Evolutionary conservation across 2,888 invertebrate genomes (phyloP), one percentile per base, ranked within the genome.

Genomic region (Cerastis rubricosa): DNA sequence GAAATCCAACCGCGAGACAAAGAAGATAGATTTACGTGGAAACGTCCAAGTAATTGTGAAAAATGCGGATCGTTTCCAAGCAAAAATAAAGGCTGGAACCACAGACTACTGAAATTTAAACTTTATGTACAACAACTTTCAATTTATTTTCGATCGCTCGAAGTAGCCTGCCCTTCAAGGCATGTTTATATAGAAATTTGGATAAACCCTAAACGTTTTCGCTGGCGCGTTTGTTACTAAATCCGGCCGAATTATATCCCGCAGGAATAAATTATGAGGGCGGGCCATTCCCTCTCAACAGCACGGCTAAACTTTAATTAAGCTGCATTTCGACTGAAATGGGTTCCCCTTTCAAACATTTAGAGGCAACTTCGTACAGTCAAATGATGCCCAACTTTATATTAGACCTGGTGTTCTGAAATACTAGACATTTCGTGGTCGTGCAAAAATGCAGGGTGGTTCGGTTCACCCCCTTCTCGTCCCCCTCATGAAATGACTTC

Each of bases 21-120:
- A 94, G 94, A 95, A 96, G 95, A 96, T 94, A 92, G 95, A 96
- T 96, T 95, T 95, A 94, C 93, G 94, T 90, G 93, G 90, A 94
- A 95, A 95, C 92, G 94, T 95, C 95, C 94, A 91, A 95, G 95
- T 96, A 96, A 96, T 96, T 96, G 96, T 95, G 96, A 96, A 96
- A 95, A 96, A 96, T 96, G 96, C 85, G 95, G 92, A 93, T 92
- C 93, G 91, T 91, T 93, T 89, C 91, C 87, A 85, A 88, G 88
- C 89, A 91, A 91, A 93, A 93, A 93, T 93, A 94, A 94, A 94
- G 93, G 92, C 90, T 92, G 87, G 90, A 90, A 25, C 79, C 40
- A 29, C 51, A 68, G 67, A 73, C 76, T 49, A 85, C 76, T 83
- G 85, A 84, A 87, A 85, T 87, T 78, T 84, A 78, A 86, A 82